Percentiles rank a stretch among this genome's conserved stretches.
Conservation (phyloP, 92 coral and sea anemone genomes). For the Epizoanthus ramosus region DNA sequence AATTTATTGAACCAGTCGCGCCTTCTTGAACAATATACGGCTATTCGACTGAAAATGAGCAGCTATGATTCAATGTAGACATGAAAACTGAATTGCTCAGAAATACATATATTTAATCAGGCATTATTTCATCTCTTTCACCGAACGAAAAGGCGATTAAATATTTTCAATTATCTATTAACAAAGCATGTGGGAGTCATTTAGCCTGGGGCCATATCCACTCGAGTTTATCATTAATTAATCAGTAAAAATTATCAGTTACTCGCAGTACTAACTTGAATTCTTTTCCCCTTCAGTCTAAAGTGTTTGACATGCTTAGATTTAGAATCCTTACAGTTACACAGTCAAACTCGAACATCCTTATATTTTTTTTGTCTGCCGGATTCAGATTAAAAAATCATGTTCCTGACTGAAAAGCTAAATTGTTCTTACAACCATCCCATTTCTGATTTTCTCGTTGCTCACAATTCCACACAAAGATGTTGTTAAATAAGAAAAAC, state of each 20-base stretch:
- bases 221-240: slow-evolving; percentile 20
- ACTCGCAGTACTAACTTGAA: slow-evolving; percentile 5
- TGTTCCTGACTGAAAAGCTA: too few species aligned
- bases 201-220: slow-evolving; percentile 24
- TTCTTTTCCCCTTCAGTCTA: background rate
- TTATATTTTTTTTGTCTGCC: too few species aligned
- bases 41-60: background rate
- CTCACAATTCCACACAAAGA: too few species aligned
- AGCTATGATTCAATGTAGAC: background rate
- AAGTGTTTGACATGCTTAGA: background rate
- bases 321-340: background rate
- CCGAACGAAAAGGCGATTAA: slow-evolving; percentile 29
- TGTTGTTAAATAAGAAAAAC: too few species aligned
- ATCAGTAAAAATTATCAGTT: slow-evolving; percentile 19
- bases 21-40: too few species aligned
- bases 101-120: slow-evolving; percentile 27
- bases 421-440: too few species aligned
- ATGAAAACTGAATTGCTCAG: slow-evolving; percentile 15
- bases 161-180: slow-evolving; percentile 35
- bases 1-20: too few species aligned
- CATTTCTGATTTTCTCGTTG: too few species aligned
- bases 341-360: too few species aligned
- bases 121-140: slow-evolving; percentile 41
- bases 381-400: too few species aligned
- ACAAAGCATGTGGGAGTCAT: slow-evolving; percentile 25